phyloP scores from a whole-genome alignment of 1,140 invertebrate genomes.

The Octopus bimaculoides region DNA sequence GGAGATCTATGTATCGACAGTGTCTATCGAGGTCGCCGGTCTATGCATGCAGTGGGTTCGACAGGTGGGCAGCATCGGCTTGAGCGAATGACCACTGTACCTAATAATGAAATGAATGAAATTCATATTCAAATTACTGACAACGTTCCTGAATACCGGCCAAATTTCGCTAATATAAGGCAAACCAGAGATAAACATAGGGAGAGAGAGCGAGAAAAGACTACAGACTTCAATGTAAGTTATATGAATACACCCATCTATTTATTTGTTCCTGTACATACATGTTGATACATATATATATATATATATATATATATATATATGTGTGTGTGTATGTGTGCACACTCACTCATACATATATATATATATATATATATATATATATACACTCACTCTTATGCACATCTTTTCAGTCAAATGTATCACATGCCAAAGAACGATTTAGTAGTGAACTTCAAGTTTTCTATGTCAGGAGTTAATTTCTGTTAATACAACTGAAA shows the following conservation, averaged over 20 bases:
- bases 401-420: too few species aligned
- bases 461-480: too few species aligned
- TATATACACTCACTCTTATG: too few species aligned
- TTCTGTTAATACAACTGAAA: too few species aligned
- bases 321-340: too few species aligned
- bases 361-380: too few species aligned
- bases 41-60: not conserved
- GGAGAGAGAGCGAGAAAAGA: constrained; percentile 5
- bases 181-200: constrained; percentile 10
- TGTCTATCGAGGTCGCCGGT: not conserved
- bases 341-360: too few species aligned
- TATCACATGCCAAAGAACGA: too few species aligned
- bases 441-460: too few species aligned
- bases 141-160: not conserved
- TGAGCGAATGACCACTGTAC: not conserved
- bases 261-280: too few species aligned
- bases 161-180: constrained; percentile 4
- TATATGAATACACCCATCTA: not conserved
- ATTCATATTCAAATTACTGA: constrained; percentile 8
- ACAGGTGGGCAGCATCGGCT: not conserved
- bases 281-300: too few species aligned
- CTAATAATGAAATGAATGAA: not conserved
- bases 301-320: too few species aligned
- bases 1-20: not conserved
- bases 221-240: constrained; percentile 3